These are phyloP conservation scores for Platycnemis pennipes DNA, from an alignment of 2,888 invertebrate species.

Conservation along the genomic window DNA sequence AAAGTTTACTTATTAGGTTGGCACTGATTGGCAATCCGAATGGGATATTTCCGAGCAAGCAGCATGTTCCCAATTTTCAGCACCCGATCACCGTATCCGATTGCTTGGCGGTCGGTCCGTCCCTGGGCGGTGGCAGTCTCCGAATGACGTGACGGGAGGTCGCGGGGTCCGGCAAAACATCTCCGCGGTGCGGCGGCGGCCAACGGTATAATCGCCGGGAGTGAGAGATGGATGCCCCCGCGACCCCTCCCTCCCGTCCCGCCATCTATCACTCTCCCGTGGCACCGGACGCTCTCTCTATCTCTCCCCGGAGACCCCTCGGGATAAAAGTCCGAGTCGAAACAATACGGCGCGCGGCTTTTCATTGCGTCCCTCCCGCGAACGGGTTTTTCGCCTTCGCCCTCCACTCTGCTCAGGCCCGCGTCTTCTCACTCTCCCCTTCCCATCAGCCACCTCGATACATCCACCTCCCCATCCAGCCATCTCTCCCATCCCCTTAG, in stretches of 20 bases:
- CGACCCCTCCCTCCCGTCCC: neutral
- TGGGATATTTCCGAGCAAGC: too few relatives aligned
- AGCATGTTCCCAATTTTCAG: too few relatives aligned
- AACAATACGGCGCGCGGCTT: conserved; percentile 16
- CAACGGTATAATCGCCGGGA: too few relatives aligned
- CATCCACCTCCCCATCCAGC: neutral
- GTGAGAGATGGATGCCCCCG: conserved; percentile 21
- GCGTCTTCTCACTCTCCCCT: neutral
- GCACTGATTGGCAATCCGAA: too few relatives aligned
- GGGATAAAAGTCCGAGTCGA: neutral
- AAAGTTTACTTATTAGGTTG: too few relatives aligned
- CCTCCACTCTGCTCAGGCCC: neutral
- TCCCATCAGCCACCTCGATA: neutral
- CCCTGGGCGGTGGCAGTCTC: neutral
- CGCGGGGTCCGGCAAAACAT: neutral
- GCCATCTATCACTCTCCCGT: neutral
- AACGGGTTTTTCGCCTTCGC: conserved; percentile 32
- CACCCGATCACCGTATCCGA: too few relatives aligned
- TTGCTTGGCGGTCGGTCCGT: neutral
- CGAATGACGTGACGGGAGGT: neutral
- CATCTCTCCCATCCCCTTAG: neutral
- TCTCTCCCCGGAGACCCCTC: neutral
- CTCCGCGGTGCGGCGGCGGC: neutral
- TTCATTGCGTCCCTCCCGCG: conserved; percentile 26
- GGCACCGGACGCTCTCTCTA: neutral